Conservation (phyloP, 2,888 invertebrate species). For the Nomada fucata region DNA sequence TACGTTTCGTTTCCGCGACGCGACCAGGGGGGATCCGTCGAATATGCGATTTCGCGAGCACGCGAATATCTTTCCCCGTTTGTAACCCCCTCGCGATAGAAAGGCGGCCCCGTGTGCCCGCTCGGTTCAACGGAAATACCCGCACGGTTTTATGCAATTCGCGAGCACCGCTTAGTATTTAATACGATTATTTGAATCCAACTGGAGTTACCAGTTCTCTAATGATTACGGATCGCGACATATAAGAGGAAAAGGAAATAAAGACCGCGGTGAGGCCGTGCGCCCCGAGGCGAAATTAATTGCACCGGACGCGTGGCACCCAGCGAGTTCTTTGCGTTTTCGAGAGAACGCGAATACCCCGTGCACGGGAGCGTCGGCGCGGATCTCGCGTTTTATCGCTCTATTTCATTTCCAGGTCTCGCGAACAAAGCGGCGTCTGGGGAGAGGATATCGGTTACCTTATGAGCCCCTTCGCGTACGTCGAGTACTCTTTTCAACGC, state of each 20-base stretch:
- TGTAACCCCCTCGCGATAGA: no score
- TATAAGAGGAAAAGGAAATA: no score
- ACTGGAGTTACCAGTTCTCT: no score
- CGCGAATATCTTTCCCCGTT: no score
- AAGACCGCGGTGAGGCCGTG: background rate
- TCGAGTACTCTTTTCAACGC: conserved; percentile 78
- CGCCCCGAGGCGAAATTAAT: conserved; percentile 11
- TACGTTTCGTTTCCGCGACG: conserved; percentile 34
- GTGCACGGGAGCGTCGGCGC: background rate
- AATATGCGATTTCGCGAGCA: no score
- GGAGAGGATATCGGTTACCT: conserved; percentile 78
- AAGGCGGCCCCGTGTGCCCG: no score
- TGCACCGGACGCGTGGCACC: background rate
- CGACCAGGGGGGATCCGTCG: conserved; percentile 5
- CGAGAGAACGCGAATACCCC: background rate
- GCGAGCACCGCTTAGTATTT: no score
- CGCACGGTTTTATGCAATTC: background rate
- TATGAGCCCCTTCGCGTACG: conserved; percentile 69
- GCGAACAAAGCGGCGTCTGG: conserved; percentile 70
- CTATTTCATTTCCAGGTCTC: conserved; percentile 74
- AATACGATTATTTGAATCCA: no score
- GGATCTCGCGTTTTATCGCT: conserved; percentile 56
- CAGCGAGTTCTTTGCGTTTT: background rate
- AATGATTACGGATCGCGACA: no score
- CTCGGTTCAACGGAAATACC: no score